phyloP scores from a whole-genome alignment of 2,888 invertebrate genomes.

The Rambutsinella grinnellia region DNA sequence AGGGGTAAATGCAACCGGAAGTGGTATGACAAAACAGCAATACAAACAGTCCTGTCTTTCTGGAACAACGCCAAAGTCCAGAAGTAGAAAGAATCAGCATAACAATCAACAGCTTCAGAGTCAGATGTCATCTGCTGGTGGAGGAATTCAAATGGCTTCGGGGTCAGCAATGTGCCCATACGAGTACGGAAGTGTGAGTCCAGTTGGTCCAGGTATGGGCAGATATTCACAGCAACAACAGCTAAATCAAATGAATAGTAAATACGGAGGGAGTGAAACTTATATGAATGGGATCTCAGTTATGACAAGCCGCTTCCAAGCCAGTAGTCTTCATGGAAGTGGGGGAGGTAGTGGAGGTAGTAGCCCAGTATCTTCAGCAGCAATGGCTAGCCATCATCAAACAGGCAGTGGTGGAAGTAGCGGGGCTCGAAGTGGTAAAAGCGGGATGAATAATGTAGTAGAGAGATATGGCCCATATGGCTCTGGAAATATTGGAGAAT shows the following conservation, averaged over 20 bases:
- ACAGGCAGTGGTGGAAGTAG: slow-evolving; percentile 25
- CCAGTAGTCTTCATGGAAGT: slow-evolving; percentile 47
- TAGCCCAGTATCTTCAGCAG: slow-evolving; percentile 29
- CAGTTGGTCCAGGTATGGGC: slow-evolving; percentile 21
- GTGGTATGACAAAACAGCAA: slow-evolving; percentile 31
- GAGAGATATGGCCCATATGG: slow-evolving; percentile 46
- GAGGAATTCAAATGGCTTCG: slow-evolving; percentile 28
- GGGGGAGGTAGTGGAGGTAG: slow-evolving; percentile 32
- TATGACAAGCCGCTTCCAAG: slow-evolving; percentile 51
- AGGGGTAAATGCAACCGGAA: slow-evolving; percentile 9
- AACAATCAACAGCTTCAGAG: slow-evolving; percentile 34
- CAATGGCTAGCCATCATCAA: slow-evolving; percentile 34
- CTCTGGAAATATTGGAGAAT: slow-evolving; percentile 35
- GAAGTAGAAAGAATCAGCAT: slow-evolving; percentile 22
- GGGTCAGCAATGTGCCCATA: slow-evolving; percentile 38
- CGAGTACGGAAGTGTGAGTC: slow-evolving; percentile 33
- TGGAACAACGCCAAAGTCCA: slow-evolving; percentile 45
- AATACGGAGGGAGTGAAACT: slow-evolving; percentile 38
- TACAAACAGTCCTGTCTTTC: slow-evolving; percentile 46
- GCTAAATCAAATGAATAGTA: slow-evolving; percentile 43
- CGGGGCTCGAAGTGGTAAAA: slow-evolving; percentile 43
- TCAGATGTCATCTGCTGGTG: slow-evolving; percentile 16
- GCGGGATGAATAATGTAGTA: slow-evolving; percentile 46
- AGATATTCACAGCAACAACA: slow-evolving; percentile 20
- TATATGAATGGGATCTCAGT: slow-evolving; percentile 53